These are phyloP conservation scores for Aphyosemion australe DNA, from an alignment of 2,113 vertebrate genomes.

Conservation along the genomic window DNA sequence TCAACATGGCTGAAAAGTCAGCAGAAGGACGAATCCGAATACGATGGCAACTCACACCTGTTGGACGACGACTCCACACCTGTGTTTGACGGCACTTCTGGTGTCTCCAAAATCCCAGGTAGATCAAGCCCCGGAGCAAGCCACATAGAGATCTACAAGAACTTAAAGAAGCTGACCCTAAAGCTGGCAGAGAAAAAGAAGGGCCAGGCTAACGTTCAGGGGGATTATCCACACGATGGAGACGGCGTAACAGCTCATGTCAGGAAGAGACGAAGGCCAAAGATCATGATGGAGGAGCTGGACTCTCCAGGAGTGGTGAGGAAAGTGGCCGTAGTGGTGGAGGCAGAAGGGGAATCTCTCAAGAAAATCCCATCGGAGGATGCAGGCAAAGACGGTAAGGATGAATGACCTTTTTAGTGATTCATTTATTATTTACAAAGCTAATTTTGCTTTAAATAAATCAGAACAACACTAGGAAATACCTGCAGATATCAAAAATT, in stretches of 20 bases:
- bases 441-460: too few relatives aligned
- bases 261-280: slow-evolving; percentile 66
- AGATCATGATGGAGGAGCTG: slow-evolving; percentile 78
- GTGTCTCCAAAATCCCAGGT: slow-evolving; percentile 34
- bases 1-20: slow-evolving; percentile 64
- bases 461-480: not conserved
- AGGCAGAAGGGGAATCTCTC: slow-evolving; percentile 1
- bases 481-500: not conserved
- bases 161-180: slow-evolving; percentile 80
- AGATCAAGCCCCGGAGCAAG: slow-evolving; percentile 76
- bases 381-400: slow-evolving; percentile 38
- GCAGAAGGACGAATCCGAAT: slow-evolving; percentile 44
- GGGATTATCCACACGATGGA: not conserved
- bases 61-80: slow-evolving; percentile 13
- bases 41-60: slow-evolving; percentile 10
- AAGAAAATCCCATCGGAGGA: not conserved
- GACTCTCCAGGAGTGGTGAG: slow-evolving; percentile 79
- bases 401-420: not conserved
- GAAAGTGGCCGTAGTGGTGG: slow-evolving; percentile 73
- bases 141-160: slow-evolving; percentile 86
- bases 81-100: slow-evolving; percentile 6
- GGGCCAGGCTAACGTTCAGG: slow-evolving; percentile 15
- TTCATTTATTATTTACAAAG: too few relatives aligned
- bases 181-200: slow-evolving; percentile 72
- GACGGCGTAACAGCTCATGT: slow-evolving; percentile 20